Base-by-base conservation (phyloP, 2,113 vertebrate species). In the Grammomys surdaster region DNA sequence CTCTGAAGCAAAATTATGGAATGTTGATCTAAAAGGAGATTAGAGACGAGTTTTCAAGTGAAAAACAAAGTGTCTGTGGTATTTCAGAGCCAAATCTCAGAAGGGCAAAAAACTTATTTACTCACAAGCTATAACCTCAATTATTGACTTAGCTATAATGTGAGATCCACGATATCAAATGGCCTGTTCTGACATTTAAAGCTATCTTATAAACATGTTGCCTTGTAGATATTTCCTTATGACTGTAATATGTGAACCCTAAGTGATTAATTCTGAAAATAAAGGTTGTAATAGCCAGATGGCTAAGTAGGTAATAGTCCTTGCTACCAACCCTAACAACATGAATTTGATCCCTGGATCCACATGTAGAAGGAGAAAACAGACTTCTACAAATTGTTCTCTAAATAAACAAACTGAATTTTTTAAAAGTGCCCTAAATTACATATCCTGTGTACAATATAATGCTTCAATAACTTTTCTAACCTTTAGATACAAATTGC, bases 211-310 rank as follows among this genome's bases (percentile, higher is more conserved):
- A 90, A 96, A 63, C 28, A 4, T 28, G 26, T 63, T 95, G 67
- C 58, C 63, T 93, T 51, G 82, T 90, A 58, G 11, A 40, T 89
- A 70, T 73, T 95, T 43, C n/a, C 40, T 96, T 92, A 90, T 63
- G 78, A 91, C 6, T 93, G 5, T 5, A 94, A 81, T 43, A 91
- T 56, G 33, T 72, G 84, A 89, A 17, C 33, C 13, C 48, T 89
- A 89, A 63, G 43, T 12, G 93, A 28, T 73, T 81, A 94, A 20
- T 69, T 91, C 82, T 96, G 40, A 97, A 95, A 92, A 81, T n/a
- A 85, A 94, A 87, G 60, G 13, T 28, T 80, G 48, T 43, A 48
- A 46, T 22, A 69, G 31, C 33, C 1, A 48, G 63, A 48, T 48
- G 43, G 43, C 63, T 84, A 43, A 48, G 17, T 31, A 28, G 60